Evolutionary conservation across 2,888 invertebrate genomes (phyloP).

Genomic region (Seira ritae): DNA sequence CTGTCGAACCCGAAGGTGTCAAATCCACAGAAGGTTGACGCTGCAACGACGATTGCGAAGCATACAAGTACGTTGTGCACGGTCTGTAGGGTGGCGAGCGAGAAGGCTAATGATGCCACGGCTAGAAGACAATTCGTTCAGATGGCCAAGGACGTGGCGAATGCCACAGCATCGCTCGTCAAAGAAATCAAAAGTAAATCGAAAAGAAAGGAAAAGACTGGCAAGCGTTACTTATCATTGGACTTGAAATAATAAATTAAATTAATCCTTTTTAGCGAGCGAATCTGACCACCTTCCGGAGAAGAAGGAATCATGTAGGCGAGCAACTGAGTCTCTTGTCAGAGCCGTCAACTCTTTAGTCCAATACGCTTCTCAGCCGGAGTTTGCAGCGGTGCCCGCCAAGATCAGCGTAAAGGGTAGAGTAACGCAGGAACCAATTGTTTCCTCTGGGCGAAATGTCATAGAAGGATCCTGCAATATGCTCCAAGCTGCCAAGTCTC

Average conservation of each 20-base stretch:
- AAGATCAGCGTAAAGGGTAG: conserved; percentile 91
- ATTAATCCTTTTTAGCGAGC: conserved; percentile 75
- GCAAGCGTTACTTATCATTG: too few relatives aligned
- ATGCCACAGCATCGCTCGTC: conserved; percentile 94
- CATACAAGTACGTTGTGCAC: conserved; percentile 97
- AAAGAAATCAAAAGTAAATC: conserved; percentile 89
- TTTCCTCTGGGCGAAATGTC: conserved; percentile 86
- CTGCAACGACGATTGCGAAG: conserved; percentile 95
- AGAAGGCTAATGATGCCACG: conserved; percentile 91
- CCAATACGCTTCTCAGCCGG: conserved; percentile 94
- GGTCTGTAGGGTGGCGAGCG: conserved; percentile 94
- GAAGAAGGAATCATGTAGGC: conserved; percentile 84
- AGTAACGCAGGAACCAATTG: conserved; percentile 90
- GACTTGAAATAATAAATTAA: not conserved
- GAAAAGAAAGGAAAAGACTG: not conserved
- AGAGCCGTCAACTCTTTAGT: conserved; percentile 95
- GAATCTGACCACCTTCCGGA: conserved; percentile 90
- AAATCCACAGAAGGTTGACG: conserved; percentile 90
- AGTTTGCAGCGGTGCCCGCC: conserved; percentile 95
- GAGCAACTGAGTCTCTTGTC: conserved; percentile 89
- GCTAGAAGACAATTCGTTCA: conserved; percentile 98
- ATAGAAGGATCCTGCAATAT: conserved; percentile 93
- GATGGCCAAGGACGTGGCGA: conserved; percentile 97
- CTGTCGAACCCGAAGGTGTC: conserved; percentile 84
- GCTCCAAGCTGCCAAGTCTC: conserved; percentile 91